Base-by-base conservation (phyloP, 2,888 invertebrate genomes). In the Chrysina gloriosa region DNA sequence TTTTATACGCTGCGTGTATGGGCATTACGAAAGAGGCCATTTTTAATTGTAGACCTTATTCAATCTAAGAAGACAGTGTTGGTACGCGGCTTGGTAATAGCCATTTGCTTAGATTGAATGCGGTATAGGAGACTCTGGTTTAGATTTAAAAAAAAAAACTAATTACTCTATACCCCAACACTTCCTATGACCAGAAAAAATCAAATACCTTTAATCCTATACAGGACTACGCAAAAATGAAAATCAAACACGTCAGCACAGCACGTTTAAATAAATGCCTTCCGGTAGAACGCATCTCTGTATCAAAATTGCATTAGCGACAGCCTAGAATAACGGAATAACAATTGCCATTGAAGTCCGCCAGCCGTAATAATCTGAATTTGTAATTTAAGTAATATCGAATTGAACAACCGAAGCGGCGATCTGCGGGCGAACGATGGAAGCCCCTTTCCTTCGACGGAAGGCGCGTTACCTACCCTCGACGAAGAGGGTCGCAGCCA, bases 331-430 rank as follows among this genome's bases (percentile, higher is more conserved):
- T 66, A 63, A 63, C 42, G 63, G 67, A 69, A 69, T 70, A 71
- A 71, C 69, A 71, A 69, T 69, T 54, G 56, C 69, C 69, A 74
- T 72, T 72, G 68, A 65, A 69, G 69, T 73, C 69, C 73, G 69
- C 69, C 72, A 71, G 72, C 73, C 77, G 73, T 76, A 69, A 74
- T 77, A 77, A 79, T 79, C 77, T 78, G 74, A 77, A 78, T 79
- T 77, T 75, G 77, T 79, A 78, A 79, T 78, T 77, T 74, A 75
- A 77, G 73, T 76, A 77, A 77, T 77, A 78, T 78, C 70, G 76
- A 78, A 78, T 77, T 76, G 76, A 77, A 76, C 75, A 75, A 74
- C 73, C 67, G 21, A 42, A 42, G 23, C 42, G 45, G 27, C 47
- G 14, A 31, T 29, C 25, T n/a, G 25, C 29, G 52, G 16, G 31